Percentiles rank a stretch among this genome's conserved stretches.
These are phyloP conservation scores for Burhinus bistriatus DNA, from an alignment of 2,113 vertebrate genomes.

Conservation along the genomic window DNA sequence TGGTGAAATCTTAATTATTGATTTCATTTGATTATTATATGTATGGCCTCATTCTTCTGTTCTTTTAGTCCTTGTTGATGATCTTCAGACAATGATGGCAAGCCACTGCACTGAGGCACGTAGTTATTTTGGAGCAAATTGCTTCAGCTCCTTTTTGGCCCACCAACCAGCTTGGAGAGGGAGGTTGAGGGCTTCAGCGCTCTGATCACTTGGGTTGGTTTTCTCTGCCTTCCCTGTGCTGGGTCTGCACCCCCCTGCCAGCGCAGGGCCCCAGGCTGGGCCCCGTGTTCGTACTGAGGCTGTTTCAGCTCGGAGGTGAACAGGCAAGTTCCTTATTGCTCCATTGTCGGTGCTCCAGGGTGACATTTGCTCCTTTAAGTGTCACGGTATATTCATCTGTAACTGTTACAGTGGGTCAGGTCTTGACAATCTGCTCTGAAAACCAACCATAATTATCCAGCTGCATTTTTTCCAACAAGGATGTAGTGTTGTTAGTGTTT, in stretches of 20 bases:
- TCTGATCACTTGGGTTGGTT: background rate
- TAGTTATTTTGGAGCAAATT: background rate
- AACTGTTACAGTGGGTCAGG: background rate
- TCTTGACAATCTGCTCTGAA: background rate
- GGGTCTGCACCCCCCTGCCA: background rate
- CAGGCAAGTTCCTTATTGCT: background rate
- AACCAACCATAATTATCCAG: background rate
- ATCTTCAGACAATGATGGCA: background rate
- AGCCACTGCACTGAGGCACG: background rate
- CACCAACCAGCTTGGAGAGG: background rate
- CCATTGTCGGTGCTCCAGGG: background rate
- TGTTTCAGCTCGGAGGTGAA: background rate
- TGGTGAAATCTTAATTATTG: background rate
- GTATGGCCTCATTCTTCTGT: background rate
- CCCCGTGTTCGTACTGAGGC: background rate
- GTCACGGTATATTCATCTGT: background rate
- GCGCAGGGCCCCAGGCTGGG: background rate
- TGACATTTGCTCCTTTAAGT: background rate
- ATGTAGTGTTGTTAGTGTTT: background rate
- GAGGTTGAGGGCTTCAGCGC: accelerated
- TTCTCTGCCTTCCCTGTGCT: background rate
- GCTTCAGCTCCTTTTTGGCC: background rate
- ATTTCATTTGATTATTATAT: background rate
- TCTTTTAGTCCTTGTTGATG: background rate
- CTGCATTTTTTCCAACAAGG: background rate